Percentiles rank a stretch among this genome's conserved stretches.
Evolutionary conservation across 2,888 invertebrate species (phyloP).

Genomic region (Ennomos erosarius): DNA sequence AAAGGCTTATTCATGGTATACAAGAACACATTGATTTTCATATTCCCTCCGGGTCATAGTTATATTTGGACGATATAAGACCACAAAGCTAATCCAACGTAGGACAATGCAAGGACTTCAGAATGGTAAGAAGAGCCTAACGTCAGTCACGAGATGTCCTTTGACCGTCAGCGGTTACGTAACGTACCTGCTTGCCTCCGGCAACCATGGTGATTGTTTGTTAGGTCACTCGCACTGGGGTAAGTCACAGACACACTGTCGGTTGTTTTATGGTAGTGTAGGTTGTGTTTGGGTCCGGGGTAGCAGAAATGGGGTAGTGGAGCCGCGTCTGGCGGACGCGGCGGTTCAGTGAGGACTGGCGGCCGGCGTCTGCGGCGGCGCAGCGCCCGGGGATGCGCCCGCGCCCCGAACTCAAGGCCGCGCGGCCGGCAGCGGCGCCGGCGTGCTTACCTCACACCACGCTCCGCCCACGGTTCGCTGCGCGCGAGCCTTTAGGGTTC

Average conservation of each 20-base stretch:
- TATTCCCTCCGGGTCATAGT: no score
- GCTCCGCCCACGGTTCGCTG: conserved; percentile 41
- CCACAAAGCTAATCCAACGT: not conserved
- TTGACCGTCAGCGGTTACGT: conserved; percentile 42
- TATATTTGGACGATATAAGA: no score
- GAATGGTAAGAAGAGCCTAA: conserved; percentile 19
- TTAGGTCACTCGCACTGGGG: conserved; percentile 64
- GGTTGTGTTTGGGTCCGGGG: conserved; percentile 44
- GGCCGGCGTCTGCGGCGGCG: conserved; percentile 45
- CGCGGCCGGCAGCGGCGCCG: conserved; percentile 35
- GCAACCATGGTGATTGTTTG: conserved; percentile 77
- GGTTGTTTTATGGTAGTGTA: conserved; percentile 39
- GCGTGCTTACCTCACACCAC: conserved; percentile 50
- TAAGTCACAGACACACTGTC: conserved; percentile 65
- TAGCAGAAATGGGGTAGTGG: conserved; percentile 50
- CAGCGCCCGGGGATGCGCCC: conserved; percentile 58
- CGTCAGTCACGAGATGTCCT: conserved; percentile 45
- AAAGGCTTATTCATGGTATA: no score
- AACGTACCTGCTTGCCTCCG: conserved; percentile 83
- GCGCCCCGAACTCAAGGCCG: conserved; percentile 62
- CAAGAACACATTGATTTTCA: no score
- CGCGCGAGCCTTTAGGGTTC: conserved; percentile 36
- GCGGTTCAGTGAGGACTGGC: conserved; percentile 79
- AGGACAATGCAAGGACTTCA: conserved; percentile 23
- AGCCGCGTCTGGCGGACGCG: conserved; percentile 83